Percentiles rank a stretch among this genome's conserved stretches.
These are phyloP conservation scores for Halcyon senegalensis DNA, from an alignment of 2,113 vertebrate genomes.

Conservation along the genomic window DNA sequence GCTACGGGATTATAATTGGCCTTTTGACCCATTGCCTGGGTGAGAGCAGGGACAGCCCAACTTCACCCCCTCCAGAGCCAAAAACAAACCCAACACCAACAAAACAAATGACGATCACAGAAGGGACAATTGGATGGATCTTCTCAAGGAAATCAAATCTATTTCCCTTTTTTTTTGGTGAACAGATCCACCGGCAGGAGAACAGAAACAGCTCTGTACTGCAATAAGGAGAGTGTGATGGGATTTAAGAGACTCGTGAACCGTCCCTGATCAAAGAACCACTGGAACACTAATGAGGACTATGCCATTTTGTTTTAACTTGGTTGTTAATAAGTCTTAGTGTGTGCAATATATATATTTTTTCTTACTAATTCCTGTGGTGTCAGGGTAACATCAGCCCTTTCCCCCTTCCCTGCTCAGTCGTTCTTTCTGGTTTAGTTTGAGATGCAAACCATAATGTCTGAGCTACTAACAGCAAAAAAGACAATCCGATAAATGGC, in stretches of 20 bases:
- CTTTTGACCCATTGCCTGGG: slow-evolving; percentile 75
- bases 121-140: slow-evolving; percentile 71
- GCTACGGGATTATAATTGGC: slow-evolving; percentile 93
- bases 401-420: slow-evolving; percentile 56
- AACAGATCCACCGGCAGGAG: slow-evolving; percentile 71
- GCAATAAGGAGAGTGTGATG: slow-evolving; percentile 74
- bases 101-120: slow-evolving; percentile 58
- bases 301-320: slow-evolving; percentile 77
- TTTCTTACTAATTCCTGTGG: slow-evolving; percentile 78
- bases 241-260: slow-evolving; percentile 67
- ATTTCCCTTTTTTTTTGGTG: slow-evolving; percentile 61
- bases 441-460: slow-evolving; percentile 59
- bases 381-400: slow-evolving; percentile 74
- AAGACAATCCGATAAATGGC: not conserved
- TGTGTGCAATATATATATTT: slow-evolving; percentile 78
- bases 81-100: slow-evolving; percentile 75
- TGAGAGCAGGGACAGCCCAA: slow-evolving; percentile 74
- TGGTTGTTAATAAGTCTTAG: slow-evolving; percentile 78
- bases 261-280: slow-evolving; percentile 68
- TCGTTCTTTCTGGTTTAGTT: slow-evolving; percentile 72
- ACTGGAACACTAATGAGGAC: slow-evolving; percentile 75
- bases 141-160: slow-evolving; percentile 74
- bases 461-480: slow-evolving; percentile 72
- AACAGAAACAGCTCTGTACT: slow-evolving; percentile 68
- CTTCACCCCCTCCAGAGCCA: slow-evolving; percentile 87